phyloP scores from a whole-genome alignment of 2,888 invertebrate species.

The Drosophila kokeensis region DNA sequence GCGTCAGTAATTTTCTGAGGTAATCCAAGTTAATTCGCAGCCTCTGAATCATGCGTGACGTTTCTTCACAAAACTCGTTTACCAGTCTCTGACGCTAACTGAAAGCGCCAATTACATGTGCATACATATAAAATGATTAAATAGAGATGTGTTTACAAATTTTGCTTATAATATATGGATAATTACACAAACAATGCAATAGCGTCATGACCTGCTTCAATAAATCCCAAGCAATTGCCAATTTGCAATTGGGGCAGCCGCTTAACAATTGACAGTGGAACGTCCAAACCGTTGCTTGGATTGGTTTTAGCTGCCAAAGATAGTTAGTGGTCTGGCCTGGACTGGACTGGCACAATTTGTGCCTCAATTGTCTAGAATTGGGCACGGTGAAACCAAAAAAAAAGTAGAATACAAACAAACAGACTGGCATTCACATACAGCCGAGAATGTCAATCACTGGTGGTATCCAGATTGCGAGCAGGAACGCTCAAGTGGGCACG shows the following conservation, averaged over 20 bases:
- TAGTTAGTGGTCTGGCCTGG: slow-evolving; percentile 27
- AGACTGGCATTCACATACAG: slow-evolving; percentile 8
- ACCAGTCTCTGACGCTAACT: slow-evolving; percentile 11
- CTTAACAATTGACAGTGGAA: slow-evolving; percentile 54
- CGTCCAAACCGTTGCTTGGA: slow-evolving; percentile 61
- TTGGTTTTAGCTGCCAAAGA: slow-evolving; percentile 53
- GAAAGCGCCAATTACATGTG: slow-evolving; percentile 45
- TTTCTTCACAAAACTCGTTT: slow-evolving; percentile 54
- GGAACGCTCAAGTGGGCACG: slow-evolving; percentile 34
- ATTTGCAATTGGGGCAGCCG: slow-evolving; percentile 47
- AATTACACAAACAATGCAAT: slow-evolving; percentile 57
- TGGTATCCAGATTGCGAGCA: slow-evolving; percentile 13
- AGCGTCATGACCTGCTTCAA: slow-evolving; percentile 73
- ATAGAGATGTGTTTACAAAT: slow-evolving; percentile 8
- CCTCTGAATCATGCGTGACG: slow-evolving; percentile 58
- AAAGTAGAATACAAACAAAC: slow-evolving; percentile 2
- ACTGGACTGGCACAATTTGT: slow-evolving; percentile 51
- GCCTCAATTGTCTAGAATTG: slow-evolving; percentile 54
- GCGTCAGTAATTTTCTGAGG: slow-evolving; percentile 37
- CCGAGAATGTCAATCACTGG: slow-evolving; percentile 53
- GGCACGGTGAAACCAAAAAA: slow-evolving; percentile 51
- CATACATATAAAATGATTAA: slow-evolving; percentile 7
- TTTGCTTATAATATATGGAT: slow-evolving; percentile 39
- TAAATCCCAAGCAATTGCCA: slow-evolving; percentile 48
- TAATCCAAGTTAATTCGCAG: slow-evolving; percentile 46